phyloP scores from a whole-genome alignment of 2,888 invertebrate species.

The Furcula furcula region DNA sequence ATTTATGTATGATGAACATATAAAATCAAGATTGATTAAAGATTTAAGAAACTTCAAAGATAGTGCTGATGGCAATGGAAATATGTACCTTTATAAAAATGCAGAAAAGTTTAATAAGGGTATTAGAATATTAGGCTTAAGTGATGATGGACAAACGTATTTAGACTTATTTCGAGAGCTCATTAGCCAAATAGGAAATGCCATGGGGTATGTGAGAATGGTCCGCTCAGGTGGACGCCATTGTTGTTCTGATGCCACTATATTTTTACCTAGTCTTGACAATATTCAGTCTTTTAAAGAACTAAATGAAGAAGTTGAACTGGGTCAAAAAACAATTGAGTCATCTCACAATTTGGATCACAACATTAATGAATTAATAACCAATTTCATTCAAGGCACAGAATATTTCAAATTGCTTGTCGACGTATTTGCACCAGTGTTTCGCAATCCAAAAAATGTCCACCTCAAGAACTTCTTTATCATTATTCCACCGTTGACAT shows the following conservation, averaged over 20 bases:
- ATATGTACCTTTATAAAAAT: slow-evolving; percentile 92
- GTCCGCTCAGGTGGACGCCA: slow-evolving; percentile 96
- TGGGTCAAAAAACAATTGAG: slow-evolving; percentile 82
- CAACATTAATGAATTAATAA: slow-evolving; percentile 88
- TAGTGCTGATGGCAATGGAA: slow-evolving; percentile 83
- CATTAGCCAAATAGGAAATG: slow-evolving; percentile 97
- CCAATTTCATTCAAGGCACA: slow-evolving; percentile 94
- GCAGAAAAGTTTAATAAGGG: slow-evolving; percentile 97
- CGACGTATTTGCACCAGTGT: slow-evolving; percentile 95
- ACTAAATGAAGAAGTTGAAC: slow-evolving; percentile 81
- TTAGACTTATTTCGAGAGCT: slow-evolving; percentile 96
- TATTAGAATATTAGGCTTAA: slow-evolving; percentile 92
- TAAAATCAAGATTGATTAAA: slow-evolving; percentile 95
- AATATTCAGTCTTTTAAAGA: slow-evolving; percentile 83
- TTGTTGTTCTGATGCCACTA: slow-evolving; percentile 94
- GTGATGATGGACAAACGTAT: slow-evolving; percentile 91
- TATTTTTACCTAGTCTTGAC: slow-evolving; percentile 92
- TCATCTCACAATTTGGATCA: slow-evolving; percentile 88
- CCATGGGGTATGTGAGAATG: slow-evolving; percentile 97
- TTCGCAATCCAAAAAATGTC: slow-evolving; percentile 91
- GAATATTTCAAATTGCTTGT: slow-evolving; percentile 94
- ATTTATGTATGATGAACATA: slow-evolving; percentile 98
- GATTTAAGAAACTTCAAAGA: slow-evolving; percentile 93
- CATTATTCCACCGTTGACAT: slow-evolving; percentile 95
- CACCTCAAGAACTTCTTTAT: slow-evolving; percentile 96